phyloP scores from a whole-genome alignment of 2,113 vertebrate species.

The Xerus inauris region DNA sequence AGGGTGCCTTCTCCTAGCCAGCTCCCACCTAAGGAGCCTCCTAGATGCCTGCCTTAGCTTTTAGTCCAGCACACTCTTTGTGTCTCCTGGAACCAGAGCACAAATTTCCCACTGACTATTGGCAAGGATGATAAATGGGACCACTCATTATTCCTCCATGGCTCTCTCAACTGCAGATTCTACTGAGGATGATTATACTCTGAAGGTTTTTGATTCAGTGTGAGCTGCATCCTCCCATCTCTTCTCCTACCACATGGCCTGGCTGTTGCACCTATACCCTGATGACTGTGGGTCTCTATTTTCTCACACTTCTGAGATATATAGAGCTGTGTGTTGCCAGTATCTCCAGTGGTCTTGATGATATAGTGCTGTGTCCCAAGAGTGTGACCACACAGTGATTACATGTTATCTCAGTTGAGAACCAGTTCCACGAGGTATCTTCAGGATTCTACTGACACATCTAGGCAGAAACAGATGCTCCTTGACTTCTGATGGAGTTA shows the following conservation, averaged over 20 bases:
- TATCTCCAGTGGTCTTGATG: background rate
- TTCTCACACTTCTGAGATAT: background rate
- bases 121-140: background rate
- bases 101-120: too few relatives aligned
- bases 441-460: too few relatives aligned
- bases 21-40: background rate
- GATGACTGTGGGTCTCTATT: background rate
- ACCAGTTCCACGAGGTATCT: background rate
- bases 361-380: background rate
- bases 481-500: background rate
- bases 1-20: background rate
- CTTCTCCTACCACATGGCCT: fast-evolving
- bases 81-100: background rate
- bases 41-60: background rate
- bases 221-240: fast-evolving
- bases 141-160: background rate
- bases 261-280: too few relatives aligned
- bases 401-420: background rate
- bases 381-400: background rate
- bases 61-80: background rate
- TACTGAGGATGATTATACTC: background rate
- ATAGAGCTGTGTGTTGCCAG: background rate
- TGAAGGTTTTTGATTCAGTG: background rate
- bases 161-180: background rate
- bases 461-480: background rate